Evolutionary conservation across 2,113 vertebrate genomes (phyloP).

Genomic region (Paradoxurus hermaphroditus): DNA sequence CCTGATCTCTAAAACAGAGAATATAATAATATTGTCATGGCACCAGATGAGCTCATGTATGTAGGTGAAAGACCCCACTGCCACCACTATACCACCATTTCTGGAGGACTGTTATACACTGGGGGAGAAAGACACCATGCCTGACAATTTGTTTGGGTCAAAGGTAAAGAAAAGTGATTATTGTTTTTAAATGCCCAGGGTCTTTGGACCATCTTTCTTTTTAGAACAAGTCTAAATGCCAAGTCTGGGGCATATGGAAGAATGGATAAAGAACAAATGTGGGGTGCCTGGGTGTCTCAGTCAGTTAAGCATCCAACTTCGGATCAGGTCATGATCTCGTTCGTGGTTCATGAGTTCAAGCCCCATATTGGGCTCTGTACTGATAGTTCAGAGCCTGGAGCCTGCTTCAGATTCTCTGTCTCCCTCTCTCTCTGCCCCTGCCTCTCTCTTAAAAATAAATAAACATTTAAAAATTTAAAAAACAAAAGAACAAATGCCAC

Average conservation of each 20-base stretch:
- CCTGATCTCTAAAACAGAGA: not conserved
- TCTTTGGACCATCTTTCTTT: not conserved
- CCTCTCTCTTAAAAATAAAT: too few relatives aligned
- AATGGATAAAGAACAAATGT: not conserved
- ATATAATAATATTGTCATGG: not conserved
- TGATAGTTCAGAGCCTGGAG: too few relatives aligned
- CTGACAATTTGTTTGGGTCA: not conserved
- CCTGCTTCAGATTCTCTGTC: too few relatives aligned
- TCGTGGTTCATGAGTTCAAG: too few relatives aligned
- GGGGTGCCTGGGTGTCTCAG: too few relatives aligned
- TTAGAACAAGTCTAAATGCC: not conserved
- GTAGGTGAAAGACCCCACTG: not conserved
- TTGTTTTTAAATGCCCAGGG: not conserved
- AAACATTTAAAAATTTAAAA: too few relatives aligned
- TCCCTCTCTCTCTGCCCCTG: too few relatives aligned
- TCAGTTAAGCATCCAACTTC: too few relatives aligned
- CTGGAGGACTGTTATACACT: not conserved
- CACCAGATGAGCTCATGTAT: not conserved
- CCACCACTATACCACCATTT: not conserved
- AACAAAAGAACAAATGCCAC: not conserved
- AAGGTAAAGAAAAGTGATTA: not conserved
- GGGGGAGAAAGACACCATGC: not conserved
- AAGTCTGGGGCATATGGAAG: not conserved
- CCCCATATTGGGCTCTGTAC: too few relatives aligned
- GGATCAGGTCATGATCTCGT: too few relatives aligned